Conservation (phyloP, 2,888 invertebrate species). For the Buathra laborator region DNA sequence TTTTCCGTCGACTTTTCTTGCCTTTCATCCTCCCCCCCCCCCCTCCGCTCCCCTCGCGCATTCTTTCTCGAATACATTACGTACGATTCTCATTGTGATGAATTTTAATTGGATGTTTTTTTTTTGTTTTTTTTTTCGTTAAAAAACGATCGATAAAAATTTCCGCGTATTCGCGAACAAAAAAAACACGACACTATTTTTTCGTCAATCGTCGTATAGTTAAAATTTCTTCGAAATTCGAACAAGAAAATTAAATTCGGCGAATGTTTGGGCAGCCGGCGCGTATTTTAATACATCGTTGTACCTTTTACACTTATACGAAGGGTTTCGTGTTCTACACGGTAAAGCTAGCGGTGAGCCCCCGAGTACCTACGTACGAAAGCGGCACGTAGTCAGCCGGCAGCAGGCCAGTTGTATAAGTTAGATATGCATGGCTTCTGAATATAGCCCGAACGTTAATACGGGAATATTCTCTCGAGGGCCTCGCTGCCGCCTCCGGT, state of each 20-base stretch:
- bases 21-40: neutral
- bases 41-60: too few species aligned
- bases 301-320: conserved; percentile 55
- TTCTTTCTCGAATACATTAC: too few species aligned
- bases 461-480: conserved; percentile 77
- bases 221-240: neutral
- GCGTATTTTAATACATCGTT: conserved; percentile 38
- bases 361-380: conserved; percentile 32
- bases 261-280: conserved; percentile 40
- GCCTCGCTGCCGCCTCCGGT: conserved; percentile 54
- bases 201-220: too few species aligned
- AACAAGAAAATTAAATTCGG: conserved; percentile 17
- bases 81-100: too few species aligned
- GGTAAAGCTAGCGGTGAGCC: conserved; percentile 52
- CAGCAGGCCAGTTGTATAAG: conserved; percentile 68
- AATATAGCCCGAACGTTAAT: conserved; percentile 82
- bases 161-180: too few species aligned
- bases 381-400: conserved; percentile 63
- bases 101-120: neutral
- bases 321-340: conserved; percentile 60
- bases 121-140: too few species aligned
- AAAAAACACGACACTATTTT: too few species aligned
- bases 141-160: too few species aligned
- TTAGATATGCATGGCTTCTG: conserved; percentile 82
- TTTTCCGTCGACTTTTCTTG: conserved; percentile 6